phyloP scores from a whole-genome alignment of 2,113 vertebrate genomes.

The Ochotona princeps region DNA sequence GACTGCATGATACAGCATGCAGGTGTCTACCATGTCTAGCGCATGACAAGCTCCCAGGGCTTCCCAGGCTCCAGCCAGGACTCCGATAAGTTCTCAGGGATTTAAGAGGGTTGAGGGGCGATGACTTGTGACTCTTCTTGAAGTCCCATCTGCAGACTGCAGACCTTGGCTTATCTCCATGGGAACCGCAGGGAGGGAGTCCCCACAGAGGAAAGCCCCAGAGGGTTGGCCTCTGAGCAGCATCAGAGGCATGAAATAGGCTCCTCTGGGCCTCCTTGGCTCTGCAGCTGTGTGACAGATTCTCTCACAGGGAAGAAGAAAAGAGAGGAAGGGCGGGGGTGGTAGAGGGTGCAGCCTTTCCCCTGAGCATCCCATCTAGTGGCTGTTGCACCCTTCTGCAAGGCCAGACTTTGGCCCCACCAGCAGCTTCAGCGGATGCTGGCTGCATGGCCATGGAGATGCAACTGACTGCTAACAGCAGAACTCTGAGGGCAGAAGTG shows the following conservation, averaged over 20 bases:
- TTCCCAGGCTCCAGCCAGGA: constrained; percentile 63
- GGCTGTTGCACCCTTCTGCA: rapidly evolving
- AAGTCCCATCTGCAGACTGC: constrained; percentile 39
- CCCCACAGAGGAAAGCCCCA: too few species aligned
- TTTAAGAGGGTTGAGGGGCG: constrained; percentile 14
- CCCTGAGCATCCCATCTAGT: rapidly evolving
- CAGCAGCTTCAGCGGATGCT: rapidly evolving
- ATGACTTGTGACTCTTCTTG: constrained; percentile 1
- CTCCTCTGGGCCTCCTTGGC: too few species aligned
- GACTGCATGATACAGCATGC: too few species aligned
- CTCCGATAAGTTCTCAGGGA: constrained; percentile 47
- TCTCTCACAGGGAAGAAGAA: background rate
- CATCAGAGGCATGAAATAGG: too few species aligned
- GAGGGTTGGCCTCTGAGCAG: too few species aligned
- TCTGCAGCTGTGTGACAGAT: background rate
- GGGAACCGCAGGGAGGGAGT: background rate
- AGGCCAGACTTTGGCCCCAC: background rate
- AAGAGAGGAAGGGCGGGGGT: too few species aligned
- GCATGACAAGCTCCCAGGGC: constrained; percentile 53
- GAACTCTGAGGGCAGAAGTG: background rate
- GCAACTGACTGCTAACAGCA: background rate
- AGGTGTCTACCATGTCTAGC: background rate
- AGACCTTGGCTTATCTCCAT: too few species aligned
- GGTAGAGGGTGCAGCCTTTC: background rate
- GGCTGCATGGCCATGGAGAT: rapidly evolving